These are phyloP conservation scores for Hemicrepidius hirtus DNA, from an alignment of 2,888 invertebrate genomes.

Conservation along the genomic window DNA sequence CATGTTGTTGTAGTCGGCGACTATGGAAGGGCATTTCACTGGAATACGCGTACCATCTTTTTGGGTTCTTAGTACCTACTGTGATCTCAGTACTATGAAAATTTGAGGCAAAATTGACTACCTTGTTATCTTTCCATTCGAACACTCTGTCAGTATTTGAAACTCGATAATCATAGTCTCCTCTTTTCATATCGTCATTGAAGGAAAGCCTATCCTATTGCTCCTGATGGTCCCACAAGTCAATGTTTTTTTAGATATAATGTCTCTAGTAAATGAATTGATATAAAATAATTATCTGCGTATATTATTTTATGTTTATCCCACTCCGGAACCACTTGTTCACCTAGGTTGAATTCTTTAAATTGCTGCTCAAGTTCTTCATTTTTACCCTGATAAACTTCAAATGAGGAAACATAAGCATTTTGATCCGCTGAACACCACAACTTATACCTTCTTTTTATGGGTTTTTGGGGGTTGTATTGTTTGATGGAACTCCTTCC, in stretches of 20 bases:
- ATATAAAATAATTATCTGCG: constrained; percentile 28
- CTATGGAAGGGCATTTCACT: background rate
- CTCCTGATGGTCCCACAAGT: constrained; percentile 17
- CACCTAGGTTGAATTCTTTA: constrained; percentile 4
- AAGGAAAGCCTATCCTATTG: constrained; percentile 16
- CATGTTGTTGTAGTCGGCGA: background rate
- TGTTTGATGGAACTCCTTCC: constrained; percentile 15
- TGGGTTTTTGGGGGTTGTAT: constrained; percentile 24
- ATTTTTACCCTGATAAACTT: constrained; percentile 24
- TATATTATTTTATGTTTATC: background rate
- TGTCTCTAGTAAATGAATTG: constrained; percentile 18
- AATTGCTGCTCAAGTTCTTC: constrained; percentile 5
- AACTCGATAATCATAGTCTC: constrained; percentile 6
- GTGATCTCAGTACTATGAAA: background rate
- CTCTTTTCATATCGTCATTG: background rate
- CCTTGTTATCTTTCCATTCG: background rate
- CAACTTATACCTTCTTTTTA: constrained; percentile 16
- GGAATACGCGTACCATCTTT: background rate
- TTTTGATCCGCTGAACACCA: constrained; percentile 9
- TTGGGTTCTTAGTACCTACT: background rate
- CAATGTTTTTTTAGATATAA: constrained; percentile 2
- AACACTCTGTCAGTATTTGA: constrained; percentile 8
- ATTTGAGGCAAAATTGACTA: constrained; percentile 3
- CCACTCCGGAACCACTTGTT: constrained; percentile 25
- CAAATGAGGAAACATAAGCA: background rate